A percentile compares a stretch with the other conserved stretches of the same genome.
phyloP scores from a whole-genome alignment of 2,797 vertebrate genomes.

The Thamnophis elegans region DNA sequence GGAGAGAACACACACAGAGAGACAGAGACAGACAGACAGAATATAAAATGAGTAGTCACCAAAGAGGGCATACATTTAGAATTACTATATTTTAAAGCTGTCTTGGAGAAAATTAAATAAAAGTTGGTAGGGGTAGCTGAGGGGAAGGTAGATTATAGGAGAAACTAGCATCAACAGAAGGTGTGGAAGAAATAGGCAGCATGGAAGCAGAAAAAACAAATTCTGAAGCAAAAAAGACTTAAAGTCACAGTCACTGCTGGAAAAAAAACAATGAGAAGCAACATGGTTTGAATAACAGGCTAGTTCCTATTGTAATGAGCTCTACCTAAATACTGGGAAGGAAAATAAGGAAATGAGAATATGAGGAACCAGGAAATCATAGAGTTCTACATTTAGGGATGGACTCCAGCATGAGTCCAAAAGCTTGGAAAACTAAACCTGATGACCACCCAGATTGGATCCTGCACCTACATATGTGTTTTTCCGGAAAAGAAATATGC shows the following conservation, averaged over 20 bases:
- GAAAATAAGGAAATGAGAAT: not conserved
- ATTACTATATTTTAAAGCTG: not conserved
- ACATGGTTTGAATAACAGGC: not conserved
- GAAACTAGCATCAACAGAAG: not conserved
- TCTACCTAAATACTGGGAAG: not conserved
- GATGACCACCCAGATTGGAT: not conserved
- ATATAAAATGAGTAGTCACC: not conserved
- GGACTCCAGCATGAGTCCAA: not conserved
- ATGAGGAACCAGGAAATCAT: not conserved
- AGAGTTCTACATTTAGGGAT: not conserved
- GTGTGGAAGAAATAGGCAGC: not conserved
- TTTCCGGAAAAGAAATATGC: not conserved
- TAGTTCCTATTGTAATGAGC: not conserved
- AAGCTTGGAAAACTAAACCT: not conserved
- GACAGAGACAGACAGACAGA: too few species aligned
- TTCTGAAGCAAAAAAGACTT: not conserved
- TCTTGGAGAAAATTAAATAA: not conserved
- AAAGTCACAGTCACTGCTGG: not conserved
- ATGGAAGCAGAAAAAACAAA: not conserved
- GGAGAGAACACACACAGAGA: too few species aligned
- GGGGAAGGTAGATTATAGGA: not conserved
- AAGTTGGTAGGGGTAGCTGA: not conserved
- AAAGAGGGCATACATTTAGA: not conserved
- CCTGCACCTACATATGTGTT: not conserved
- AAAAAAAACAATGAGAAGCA: not conserved